These are phyloP conservation scores for Cecidostiba fungosa DNA, from an alignment of 2,888 invertebrate species.

Conservation along the genomic window DNA sequence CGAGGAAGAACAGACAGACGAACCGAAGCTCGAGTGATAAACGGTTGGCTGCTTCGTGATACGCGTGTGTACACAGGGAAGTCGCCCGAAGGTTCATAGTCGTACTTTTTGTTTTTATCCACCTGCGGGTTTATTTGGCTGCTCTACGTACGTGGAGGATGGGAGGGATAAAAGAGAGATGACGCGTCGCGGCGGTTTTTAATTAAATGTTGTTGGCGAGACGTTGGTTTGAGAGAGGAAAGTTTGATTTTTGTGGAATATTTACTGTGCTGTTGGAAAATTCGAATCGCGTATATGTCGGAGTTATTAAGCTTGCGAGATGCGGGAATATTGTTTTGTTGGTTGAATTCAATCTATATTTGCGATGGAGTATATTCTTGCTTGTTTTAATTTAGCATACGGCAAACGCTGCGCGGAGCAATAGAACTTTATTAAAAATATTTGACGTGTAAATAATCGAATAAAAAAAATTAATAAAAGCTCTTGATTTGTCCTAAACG, in stretches of 20 bases:
- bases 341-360: too few species aligned
- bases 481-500: too few species aligned
- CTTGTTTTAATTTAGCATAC: too few species aligned
- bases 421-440: too few species aligned
- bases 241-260: neutral
- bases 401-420: too few species aligned
- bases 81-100: neutral
- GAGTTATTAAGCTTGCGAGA: neutral
- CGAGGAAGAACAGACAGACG: neutral
- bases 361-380: too few species aligned
- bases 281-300: neutral
- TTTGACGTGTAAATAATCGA: too few species aligned
- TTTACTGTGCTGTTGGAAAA: neutral
- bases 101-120: neutral
- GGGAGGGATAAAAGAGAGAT: neutral
- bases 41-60: slow-evolving; percentile 4
- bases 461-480: too few species aligned
- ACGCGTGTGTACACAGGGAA: neutral
- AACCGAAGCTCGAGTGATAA: slow-evolving; percentile 14
- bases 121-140: neutral
- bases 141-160: neutral
- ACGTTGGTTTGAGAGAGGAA: neutral
- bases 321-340: too few species aligned
- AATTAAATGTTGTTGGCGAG: neutral
- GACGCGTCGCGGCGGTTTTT: slow-evolving; percentile 1